Evolutionary conservation across 2,113 vertebrate species (phyloP).

Genomic region (Passer domesticus): DNA sequence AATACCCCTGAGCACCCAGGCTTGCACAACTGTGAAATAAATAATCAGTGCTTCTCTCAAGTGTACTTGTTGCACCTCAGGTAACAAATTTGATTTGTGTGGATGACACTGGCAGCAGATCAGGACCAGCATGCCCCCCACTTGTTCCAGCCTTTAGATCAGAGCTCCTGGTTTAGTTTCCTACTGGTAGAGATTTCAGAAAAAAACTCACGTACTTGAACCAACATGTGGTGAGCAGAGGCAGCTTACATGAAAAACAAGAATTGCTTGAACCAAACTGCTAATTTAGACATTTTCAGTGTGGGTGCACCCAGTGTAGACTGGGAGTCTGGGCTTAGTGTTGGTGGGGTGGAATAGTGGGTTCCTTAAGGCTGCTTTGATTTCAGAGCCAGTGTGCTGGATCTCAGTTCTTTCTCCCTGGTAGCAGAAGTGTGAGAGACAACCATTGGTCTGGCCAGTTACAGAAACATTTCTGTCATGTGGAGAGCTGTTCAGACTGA

Average conservation of each 20-base stretch:
- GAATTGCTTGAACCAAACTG: not conserved
- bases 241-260: not conserved
- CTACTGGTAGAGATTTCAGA: not conserved
- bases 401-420: not conserved
- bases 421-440: not conserved
- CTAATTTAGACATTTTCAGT: not conserved
- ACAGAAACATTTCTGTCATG: not conserved
- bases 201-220: not conserved
- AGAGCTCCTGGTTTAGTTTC: not conserved
- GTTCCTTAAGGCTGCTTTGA: not conserved
- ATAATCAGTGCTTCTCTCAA: not conserved
- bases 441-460: not conserved
- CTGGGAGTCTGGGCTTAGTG: not conserved
- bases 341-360: not conserved
- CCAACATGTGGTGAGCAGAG: not conserved
- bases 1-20: not conserved
- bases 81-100: not conserved
- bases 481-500: not conserved
- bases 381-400: not conserved
- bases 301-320: not conserved
- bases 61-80: not conserved
- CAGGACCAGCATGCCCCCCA: rapidly evolving
- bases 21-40: not conserved
- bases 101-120: not conserved
- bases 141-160: not conserved